Percentiles rank a stretch among this genome's conserved stretches.
These are phyloP conservation scores for Chiroxiphia lanceolata DNA, from an alignment of 2,797 vertebrate species.

Conservation along the genomic window DNA sequence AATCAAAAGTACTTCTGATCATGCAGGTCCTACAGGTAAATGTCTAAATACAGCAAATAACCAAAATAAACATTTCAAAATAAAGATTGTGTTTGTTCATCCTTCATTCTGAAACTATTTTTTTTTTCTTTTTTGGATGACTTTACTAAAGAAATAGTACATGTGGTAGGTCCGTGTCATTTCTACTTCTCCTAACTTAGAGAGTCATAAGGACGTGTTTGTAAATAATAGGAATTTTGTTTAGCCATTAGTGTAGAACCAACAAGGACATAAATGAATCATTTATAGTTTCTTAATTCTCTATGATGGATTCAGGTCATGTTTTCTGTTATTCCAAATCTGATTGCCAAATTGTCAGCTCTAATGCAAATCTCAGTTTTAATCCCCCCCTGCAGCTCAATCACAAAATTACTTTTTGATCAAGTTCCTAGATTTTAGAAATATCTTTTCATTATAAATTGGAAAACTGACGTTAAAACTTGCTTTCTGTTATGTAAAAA, in stretches of 20 bases:
- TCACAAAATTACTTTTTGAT: slow-evolving; percentile 45
- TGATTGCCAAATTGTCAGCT: slow-evolving; percentile 69
- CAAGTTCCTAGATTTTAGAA: not conserved
- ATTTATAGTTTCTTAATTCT: slow-evolving; percentile 59
- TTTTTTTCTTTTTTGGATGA: not conserved
- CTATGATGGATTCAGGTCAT: slow-evolving; percentile 67
- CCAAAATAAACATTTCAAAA: not conserved
- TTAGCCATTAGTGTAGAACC: slow-evolving; percentile 5
- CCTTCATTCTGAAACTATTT: not conserved
- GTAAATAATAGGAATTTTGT: not conserved
- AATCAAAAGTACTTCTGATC: not conserved
- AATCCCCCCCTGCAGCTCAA: slow-evolving; percentile 48
- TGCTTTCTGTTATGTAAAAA: not conserved
- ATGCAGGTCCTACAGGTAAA: not conserved
- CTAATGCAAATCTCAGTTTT: slow-evolving; percentile 46
- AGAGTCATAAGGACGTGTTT: not conserved
- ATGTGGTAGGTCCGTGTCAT: not conserved
- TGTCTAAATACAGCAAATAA: not conserved
- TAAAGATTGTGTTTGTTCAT: not conserved
- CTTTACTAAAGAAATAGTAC: not conserved
- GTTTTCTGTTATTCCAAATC: slow-evolving; percentile 43
- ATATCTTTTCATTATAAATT: not conserved
- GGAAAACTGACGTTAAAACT: not conserved
- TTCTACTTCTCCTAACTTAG: not conserved
- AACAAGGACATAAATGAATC: slow-evolving; percentile 18